A percentile compares a stretch with the other conserved stretches of the same genome.
phyloP scores from a whole-genome alignment of 1,140 invertebrate genomes.

The Zaprionus taronus region DNA sequence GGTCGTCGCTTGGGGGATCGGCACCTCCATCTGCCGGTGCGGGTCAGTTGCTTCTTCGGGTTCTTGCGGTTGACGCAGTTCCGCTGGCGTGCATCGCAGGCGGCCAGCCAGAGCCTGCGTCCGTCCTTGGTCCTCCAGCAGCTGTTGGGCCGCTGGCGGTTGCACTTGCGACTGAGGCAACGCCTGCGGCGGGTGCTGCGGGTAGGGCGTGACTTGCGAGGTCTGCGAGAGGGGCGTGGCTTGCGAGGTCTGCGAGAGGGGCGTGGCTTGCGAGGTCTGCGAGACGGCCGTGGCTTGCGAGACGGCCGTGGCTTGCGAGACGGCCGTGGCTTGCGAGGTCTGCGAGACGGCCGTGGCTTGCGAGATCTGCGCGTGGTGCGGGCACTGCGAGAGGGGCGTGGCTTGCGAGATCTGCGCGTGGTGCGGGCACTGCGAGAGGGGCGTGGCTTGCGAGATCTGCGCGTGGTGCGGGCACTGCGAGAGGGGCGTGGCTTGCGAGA shows the following conservation, averaged over 20 bases:
- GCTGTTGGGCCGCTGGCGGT: conserved; percentile 39
- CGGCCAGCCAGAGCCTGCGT: conserved; percentile 29
- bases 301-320: background rate
- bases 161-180: conserved; percentile 38
- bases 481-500: background rate
- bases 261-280: background rate
- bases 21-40: conserved; percentile 26
- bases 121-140: conserved; percentile 35
- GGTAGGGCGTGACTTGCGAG: background rate
- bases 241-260: background rate
- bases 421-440: too few species aligned
- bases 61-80: conserved; percentile 39
- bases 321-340: background rate
- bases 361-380: background rate
- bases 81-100: conserved; percentile 33
- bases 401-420: background rate
- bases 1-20: background rate
- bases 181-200: background rate
- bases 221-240: background rate
- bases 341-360: background rate
- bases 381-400: background rate
- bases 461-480: background rate
- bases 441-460: background rate
- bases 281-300: background rate
- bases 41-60: conserved; percentile 19